These are phyloP conservation scores for Tragopan temminckii DNA, from an alignment of 2,797 vertebrate species.

Conservation along the genomic window DNA sequence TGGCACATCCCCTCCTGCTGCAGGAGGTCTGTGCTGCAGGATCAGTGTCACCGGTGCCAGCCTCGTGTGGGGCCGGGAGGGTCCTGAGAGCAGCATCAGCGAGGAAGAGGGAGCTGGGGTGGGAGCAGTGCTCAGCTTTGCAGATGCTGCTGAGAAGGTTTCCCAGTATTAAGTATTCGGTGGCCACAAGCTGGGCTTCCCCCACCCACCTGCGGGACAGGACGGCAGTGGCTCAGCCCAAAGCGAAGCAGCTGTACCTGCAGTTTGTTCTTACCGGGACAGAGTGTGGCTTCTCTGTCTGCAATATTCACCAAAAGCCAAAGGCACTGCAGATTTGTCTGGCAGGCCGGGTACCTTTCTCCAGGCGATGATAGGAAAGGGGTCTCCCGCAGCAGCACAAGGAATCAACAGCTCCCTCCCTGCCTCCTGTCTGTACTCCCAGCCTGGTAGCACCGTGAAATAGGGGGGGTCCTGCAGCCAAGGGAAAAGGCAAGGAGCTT, in stretches of 20 bases:
- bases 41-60: rapidly evolving
- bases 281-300: conserved; percentile 79
- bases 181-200: conserved; percentile 53
- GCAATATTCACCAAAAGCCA: conserved; percentile 80
- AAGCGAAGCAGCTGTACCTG: conserved; percentile 75
- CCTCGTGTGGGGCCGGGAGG: background rate
- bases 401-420: conserved; percentile 98
- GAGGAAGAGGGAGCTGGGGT: background rate
- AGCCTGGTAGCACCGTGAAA: conserved; percentile 99
- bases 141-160: conserved; percentile 11
- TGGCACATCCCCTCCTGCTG: background rate
- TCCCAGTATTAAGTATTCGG: background rate
- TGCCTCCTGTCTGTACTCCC: conserved; percentile 99
- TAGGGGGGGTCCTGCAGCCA: conserved; percentile 94
- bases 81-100: background rate
- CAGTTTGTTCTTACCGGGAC: conserved; percentile 78
- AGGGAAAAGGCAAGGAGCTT: background rate
- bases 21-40: rapidly evolving
- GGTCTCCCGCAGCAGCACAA: conserved; percentile 98
- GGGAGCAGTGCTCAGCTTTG: conserved; percentile 13
- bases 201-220: conserved; percentile 76
- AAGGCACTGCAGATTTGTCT: conserved; percentile 81
- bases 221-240: conserved; percentile 73
- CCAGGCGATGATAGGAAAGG: conserved; percentile 97
- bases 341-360: conserved; percentile 92